Conservation (phyloP, 2,113 vertebrate genomes). For the Ctenodactylus gundi region DNA sequence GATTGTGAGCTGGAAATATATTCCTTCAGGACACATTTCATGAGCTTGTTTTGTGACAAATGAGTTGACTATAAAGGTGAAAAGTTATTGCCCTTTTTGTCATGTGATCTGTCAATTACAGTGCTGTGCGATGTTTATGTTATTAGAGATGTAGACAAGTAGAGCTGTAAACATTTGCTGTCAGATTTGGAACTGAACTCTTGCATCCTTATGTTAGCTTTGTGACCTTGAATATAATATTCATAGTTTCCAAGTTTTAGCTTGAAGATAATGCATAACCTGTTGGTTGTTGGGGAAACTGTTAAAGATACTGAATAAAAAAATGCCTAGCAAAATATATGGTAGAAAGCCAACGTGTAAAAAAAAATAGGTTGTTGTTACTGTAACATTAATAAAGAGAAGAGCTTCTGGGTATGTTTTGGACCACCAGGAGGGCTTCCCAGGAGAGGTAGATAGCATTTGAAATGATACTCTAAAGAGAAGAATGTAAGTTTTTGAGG, state of each 20-base stretch:
- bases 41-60: neutral
- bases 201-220: neutral
- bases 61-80: neutral
- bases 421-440: neutral
- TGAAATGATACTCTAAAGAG: neutral
- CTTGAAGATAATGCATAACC: neutral
- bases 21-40: neutral
- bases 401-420: neutral
- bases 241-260: neutral
- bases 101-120: neutral
- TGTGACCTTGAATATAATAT: neutral
- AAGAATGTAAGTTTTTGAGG: neutral
- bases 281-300: neutral
- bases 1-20: slow-evolving; percentile 2
- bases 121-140: neutral
- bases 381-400: neutral
- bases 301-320: neutral
- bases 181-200: neutral
- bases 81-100: neutral
- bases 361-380: neutral
- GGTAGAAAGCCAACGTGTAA: neutral
- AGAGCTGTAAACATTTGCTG: neutral
- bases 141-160: neutral
- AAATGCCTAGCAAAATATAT: neutral
- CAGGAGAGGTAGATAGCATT: neutral